phyloP scores from a whole-genome alignment of 2,797 vertebrate genomes.

The Uromys caudimaculatus region DNA sequence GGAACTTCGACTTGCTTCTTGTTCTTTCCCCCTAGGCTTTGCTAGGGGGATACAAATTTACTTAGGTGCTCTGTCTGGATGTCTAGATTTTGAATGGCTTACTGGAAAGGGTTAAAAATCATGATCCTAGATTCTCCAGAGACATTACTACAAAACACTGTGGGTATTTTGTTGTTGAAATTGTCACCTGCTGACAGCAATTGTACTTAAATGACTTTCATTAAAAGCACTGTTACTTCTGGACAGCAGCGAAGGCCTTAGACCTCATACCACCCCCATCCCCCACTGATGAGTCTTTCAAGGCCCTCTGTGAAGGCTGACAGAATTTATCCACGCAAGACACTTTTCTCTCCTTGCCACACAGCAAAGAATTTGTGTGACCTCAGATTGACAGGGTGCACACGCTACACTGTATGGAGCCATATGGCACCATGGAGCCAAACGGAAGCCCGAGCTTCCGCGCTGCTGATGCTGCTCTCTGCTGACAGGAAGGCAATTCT shows the following conservation, averaged over 20 bases:
- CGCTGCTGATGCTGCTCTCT: conserved; percentile 40
- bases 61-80: conserved; percentile 12
- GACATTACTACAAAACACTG: conserved; percentile 29
- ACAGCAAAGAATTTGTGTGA: not conserved
- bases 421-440: conserved; percentile 32
- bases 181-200: not conserved
- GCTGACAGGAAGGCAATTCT: conserved; percentile 32
- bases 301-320: not conserved
- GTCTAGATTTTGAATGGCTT: conserved; percentile 23
- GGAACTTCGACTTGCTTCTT: not conserved
- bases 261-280: not conserved
- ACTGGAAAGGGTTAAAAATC: conserved; percentile 18
- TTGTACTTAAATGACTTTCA: conserved; percentile 34
- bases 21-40: fast-evolving
- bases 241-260: conserved; percentile 25
- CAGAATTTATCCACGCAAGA: conserved; percentile 10
- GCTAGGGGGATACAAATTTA: conserved; percentile 67
- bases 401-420: not conserved
- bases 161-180: conserved; percentile 33
- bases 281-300: not conserved
- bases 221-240: not conserved
- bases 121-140: conserved; percentile 44
- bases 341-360: not conserved
- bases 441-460: conserved; percentile 65
- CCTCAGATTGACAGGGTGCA: not conserved